Evolutionary conservation across 2,113 vertebrate genomes (phyloP).

Genomic region (Vombatus ursinus): DNA sequence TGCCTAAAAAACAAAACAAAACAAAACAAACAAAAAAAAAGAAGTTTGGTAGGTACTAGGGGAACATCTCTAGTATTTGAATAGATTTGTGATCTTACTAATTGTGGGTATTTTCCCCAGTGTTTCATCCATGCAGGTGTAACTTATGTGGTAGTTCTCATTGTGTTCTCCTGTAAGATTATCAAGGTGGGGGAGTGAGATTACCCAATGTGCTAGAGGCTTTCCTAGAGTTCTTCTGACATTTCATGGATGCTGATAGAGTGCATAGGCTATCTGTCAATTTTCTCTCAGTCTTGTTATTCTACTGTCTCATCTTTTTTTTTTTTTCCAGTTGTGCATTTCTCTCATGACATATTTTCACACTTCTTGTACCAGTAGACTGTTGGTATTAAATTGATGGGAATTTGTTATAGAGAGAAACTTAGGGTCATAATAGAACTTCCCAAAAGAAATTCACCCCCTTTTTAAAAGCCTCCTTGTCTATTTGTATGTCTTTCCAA

Average conservation of each 20-base stretch:
- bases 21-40: too few relatives aligned
- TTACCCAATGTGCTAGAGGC: neutral
- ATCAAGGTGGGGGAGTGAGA: neutral
- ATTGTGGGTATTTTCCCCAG: neutral
- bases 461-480: neutral
- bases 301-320: neutral
- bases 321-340: neutral
- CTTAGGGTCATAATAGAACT: neutral
- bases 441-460: neutral
- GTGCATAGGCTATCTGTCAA: neutral
- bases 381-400: neutral
- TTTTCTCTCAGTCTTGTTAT: neutral
- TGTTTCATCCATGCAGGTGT: neutral
- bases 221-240: neutral
- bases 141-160: too few relatives aligned
- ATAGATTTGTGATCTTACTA: neutral
- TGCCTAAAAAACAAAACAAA: too few relatives aligned
- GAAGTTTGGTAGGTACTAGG: neutral
- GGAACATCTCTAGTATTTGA: neutral
- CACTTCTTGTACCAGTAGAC: neutral
- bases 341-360: neutral
- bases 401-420: neutral
- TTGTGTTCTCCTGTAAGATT: neutral
- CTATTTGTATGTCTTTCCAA: neutral
- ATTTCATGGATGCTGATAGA: neutral